Evolutionary conservation across 2,797 vertebrate species (phyloP).

Genomic region (Hyperoplus lanceolatus): DNA sequence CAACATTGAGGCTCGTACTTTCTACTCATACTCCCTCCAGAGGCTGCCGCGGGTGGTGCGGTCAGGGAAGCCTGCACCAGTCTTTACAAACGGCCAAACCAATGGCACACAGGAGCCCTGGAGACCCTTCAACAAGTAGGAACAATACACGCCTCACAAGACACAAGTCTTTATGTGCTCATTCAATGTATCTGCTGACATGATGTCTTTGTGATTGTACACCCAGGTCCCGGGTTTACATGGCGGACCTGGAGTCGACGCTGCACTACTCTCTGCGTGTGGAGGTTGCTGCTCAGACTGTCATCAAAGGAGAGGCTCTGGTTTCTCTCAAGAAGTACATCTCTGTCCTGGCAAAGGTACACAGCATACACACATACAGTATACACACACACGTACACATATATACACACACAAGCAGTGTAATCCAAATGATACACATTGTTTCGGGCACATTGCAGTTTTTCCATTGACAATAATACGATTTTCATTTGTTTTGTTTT

Average conservation of each 20-base stretch:
- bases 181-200: neutral
- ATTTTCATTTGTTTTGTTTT: neutral
- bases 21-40: conserved; percentile 90
- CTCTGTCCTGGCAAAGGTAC: conserved; percentile 88
- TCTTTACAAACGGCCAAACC: rapidly evolving
- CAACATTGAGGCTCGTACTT: conserved; percentile 84
- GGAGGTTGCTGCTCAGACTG: conserved; percentile 84
- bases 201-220: conserved; percentile 26
- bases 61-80: conserved; percentile 67
- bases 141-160: neutral
- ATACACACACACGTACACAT: neutral
- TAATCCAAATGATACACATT: neutral
- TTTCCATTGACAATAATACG: neutral
- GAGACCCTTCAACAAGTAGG: conserved; percentile 87
- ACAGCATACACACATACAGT: neutral
- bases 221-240: conserved; percentile 90
- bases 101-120: conserved; percentile 64
- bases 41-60: conserved; percentile 85
- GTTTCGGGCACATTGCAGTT: neutral
- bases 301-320: conserved; percentile 84
- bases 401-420: neutral
- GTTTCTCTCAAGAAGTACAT: conserved; percentile 86
- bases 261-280: conserved; percentile 91
- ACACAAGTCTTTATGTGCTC: neutral
- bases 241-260: conserved; percentile 93